Base-by-base conservation (phyloP, 2,797 vertebrate species). In the Notoglanidium macrostoma region DNA sequence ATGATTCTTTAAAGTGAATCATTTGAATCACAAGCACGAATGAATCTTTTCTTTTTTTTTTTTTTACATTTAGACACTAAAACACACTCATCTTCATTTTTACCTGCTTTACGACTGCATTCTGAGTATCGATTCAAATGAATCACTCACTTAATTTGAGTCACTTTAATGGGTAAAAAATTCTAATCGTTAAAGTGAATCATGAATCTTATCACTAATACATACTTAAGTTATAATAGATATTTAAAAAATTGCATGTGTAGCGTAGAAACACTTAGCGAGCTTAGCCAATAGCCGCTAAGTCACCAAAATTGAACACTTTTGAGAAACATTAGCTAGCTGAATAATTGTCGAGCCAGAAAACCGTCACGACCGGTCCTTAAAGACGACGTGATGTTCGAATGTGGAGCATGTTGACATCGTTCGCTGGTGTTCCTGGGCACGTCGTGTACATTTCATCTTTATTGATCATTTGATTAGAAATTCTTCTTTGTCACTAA, bases 91-190 rank as follows among this genome's bases (percentile, higher is more conserved):
- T 11, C 9, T 10, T 59, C 5, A 26, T 57, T 40, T 40, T 40
- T 15, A 14, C 5, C 55, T 40, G 29, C 51, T 12, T 23, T 55
- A 55, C 21, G 29, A 21, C 29, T 1, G 35, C 10, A 0, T 4
- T 29, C 74, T 29, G 14, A 55, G 15, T 11, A 78, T 35, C 12
- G 76, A 57, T 55, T 57, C 76, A 55, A 32, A 78, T 35, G 76
- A 57, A 78, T 78, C 76, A 57, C 51, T 78, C 76, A 5, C 51
- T 78, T 77, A 19, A 77, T 55, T 54, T 55, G 74, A 77, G 55
- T 77, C 74, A 32, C 51, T 55, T 77, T 29, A 51, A 51, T 7
- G 49, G 26, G 26, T 6, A 76, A 63, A 63, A 14, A 40, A 19
- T 44, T 12, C 0, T 0, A 10, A 77, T 55, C 29, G 29, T 11